Evolutionary conservation across 2,888 invertebrate species (phyloP), one percentile per base, ranked within the genome.

Genomic region (Metacarcinus magister): DNA sequence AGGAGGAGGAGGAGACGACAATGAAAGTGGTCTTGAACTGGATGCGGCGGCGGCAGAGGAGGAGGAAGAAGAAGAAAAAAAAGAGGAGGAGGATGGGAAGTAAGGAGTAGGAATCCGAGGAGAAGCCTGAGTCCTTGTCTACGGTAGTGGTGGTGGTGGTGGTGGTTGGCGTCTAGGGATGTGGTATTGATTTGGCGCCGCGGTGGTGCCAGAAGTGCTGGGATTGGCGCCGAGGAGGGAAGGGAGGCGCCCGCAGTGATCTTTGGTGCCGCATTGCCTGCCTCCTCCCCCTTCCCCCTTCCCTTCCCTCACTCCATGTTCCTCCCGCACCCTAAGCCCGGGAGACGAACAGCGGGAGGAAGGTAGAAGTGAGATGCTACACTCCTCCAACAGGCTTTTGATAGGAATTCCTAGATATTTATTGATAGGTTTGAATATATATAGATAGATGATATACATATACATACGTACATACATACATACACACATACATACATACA

Each of bases 171-270:
- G 95, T 44, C 95, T 75, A 43, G 67, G 91, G 94, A 95, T 54
- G 43, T 75, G 4, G 94, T 95, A 95, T 95, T 95, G 95, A 95
- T 95, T 95, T 95, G 95, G 95, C 95, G 95, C 95, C 95, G 94
- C 75, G 46, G 23, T 28, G 92, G 32, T 95, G 95, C 95, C 95
- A 92, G 95, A 92, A 94, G 46, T n/a, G 75, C 32, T 13, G 28
- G 28, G 44, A 82, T 44, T 43, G 94, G n/a, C 44, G 93, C 44
- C 39, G 16, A 16, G 23, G 23, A 32, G 67, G 8, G 44, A 39
- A 60, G 90, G 23, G 43, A 23, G 90, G 39, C 90, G 16, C 43
- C 75, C 32, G 23, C 32, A 44, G 32, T 32, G 82, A 32, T 82
- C 91, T 5, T 43, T 19, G 44, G 44, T 44, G 82, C 82, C 82